Percentiles rank a stretch among this genome's conserved stretches.
phyloP scores from a whole-genome alignment of 2,888 invertebrate species.

The Pterobdella sp. region DNA sequence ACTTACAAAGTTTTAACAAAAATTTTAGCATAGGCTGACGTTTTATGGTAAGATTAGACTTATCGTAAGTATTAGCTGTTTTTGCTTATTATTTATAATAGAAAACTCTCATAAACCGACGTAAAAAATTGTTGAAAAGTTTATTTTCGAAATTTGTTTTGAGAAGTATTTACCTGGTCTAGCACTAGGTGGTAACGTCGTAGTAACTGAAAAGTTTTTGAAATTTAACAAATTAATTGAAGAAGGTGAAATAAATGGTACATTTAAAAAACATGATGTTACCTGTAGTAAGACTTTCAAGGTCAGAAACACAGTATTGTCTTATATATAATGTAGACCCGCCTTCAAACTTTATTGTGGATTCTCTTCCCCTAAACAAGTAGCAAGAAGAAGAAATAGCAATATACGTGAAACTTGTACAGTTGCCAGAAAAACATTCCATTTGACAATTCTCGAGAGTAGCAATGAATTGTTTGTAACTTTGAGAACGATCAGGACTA shows the following conservation, averaged over 20 bases:
- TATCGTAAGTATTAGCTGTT: not conserved
- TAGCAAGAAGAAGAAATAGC: conserved; percentile 12
- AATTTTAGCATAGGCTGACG: not conserved
- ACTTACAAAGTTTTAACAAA: not conserved
- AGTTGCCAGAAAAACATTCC: conserved; percentile 6
- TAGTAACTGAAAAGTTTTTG: not conserved
- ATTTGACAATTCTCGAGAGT: not conserved
- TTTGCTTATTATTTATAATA: too few species aligned
- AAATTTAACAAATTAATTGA: too few species aligned
- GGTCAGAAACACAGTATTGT: conserved; percentile 21
- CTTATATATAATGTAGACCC: conserved; percentile 27
- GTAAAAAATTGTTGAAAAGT: too few species aligned
- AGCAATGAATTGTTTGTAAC: not conserved
- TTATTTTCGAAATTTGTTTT: too few species aligned
- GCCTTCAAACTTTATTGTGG: not conserved
- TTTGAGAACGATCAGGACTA: not conserved
- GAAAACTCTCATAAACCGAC: too few species aligned
- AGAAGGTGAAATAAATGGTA: too few species aligned
- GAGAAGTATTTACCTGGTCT: too few species aligned
- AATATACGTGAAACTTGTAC: conserved; percentile 18
- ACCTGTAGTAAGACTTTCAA: conserved; percentile 23
- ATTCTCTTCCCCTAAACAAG: conserved; percentile 6
- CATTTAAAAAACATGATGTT: too few species aligned
- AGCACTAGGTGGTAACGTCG: not conserved
- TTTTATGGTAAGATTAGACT: not conserved